Evolutionary conservation across 2,888 invertebrate species (phyloP).

Genomic region (Caenorhabditis sp.): DNA sequence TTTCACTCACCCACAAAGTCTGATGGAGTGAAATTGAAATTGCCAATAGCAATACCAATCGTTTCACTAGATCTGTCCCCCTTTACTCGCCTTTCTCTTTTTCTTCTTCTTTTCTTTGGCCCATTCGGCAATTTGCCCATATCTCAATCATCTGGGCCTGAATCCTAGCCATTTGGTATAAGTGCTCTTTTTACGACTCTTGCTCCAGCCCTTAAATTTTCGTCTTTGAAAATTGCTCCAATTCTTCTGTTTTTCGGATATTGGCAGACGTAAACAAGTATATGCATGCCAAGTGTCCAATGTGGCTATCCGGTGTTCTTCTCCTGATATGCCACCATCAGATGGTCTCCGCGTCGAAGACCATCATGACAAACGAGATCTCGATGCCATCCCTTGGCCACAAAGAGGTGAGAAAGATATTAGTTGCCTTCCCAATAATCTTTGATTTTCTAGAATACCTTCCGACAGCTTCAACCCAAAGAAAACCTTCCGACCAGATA

Average conservation of each 20-base stretch:
- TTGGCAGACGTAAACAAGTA: conserved; percentile 3
- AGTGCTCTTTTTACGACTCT: conserved; percentile 24
- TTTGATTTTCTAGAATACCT: conserved; percentile 35
- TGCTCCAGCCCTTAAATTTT: neutral
- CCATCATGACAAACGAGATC: conserved; percentile 57
- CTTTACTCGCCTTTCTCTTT: conserved; percentile 38
- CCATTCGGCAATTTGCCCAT: conserved; percentile 11
- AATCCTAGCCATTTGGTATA: neutral
- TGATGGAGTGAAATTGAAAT: conserved; percentile 42
- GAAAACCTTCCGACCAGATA: conserved; percentile 19
- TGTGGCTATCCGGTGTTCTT: conserved; percentile 55
- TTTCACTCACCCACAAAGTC: conserved; percentile 29
- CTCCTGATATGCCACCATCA: conserved; percentile 56
- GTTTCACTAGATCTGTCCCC: too few species aligned
- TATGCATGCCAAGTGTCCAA: conserved; percentile 28
- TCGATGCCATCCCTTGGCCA: conserved; percentile 55
- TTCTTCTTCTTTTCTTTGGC: conserved; percentile 7
- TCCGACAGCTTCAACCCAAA: conserved; percentile 29
- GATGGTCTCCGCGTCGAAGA: conserved; percentile 47
- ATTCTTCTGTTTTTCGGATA: conserved; percentile 8
- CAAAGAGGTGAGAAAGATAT: conserved; percentile 39
- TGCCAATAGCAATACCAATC: too few species aligned
- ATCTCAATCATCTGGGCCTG: neutral
- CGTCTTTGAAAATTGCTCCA: neutral
- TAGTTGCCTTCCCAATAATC: conserved; percentile 12